Evolutionary conservation across 2,113 vertebrate species (phyloP), one percentile per base, ranked within the genome.

Genomic region (Strix uralensis): DNA sequence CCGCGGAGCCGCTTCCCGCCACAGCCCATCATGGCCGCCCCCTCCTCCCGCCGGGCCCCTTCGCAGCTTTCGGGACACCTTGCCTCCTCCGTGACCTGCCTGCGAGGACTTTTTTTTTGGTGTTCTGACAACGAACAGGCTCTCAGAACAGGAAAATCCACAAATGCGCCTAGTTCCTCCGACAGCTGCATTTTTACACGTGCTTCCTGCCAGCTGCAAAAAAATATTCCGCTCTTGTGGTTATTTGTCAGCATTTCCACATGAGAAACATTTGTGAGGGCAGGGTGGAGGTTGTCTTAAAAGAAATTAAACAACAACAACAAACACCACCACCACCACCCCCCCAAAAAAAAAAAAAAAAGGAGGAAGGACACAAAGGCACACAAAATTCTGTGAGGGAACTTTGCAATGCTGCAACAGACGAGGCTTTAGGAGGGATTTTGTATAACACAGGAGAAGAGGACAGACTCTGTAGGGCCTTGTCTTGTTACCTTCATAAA

Each of bases 161-260:
- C 29, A 42, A 78, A 10, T 1, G 3, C 13, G 22, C 66, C 30
- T 2, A 11, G 3, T 83, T 62, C 65, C 49, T 29, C 14, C 1
- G 1, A 3, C 66, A 90, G 80, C 58, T 65, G 88, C 79, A 11
- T 40, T 86, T 69, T 27, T 23, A 72, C 47, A 27, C 3, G 0
- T 12, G 63, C 40, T 92, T 92, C 92, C 96, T 92, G 92, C 18
- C 94, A 95, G 92, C 95, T 92, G 90, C 11, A 51, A n/a, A 36
- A 73, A 82, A 72, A 34, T 9, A 62, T 32, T 55, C 61, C 1
- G 1, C 26, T 32, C 86, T 30, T 86, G 88, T 1, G 49, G 90
- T 90, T 52, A 72, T 49, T 38, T 80, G 91, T 82, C 88, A 95
- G 71, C 4, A 1, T 72, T 96, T 88, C 88, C 74, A 69, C 34